Evolutionary conservation across 2,797 vertebrate species (phyloP).

Genomic region (Oryzias sinensis): DNA sequence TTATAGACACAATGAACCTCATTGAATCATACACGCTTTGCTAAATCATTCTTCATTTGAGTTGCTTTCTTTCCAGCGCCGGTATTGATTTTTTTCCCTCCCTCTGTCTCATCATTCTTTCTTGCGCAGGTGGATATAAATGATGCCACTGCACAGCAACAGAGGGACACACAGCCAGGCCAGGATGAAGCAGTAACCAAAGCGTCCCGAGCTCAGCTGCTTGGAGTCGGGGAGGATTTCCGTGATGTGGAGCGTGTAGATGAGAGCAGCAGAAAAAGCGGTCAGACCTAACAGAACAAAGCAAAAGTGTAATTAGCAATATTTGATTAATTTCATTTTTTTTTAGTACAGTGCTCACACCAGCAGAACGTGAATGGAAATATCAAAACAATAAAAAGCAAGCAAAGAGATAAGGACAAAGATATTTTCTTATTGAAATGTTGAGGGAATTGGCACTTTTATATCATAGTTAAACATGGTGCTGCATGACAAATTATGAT

Average conservation of each 20-base stretch:
- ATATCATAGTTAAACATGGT: too few relatives aligned
- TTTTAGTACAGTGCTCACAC: too few relatives aligned
- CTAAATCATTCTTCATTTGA: not conserved
- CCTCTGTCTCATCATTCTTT: conserved; percentile 73
- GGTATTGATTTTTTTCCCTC: not conserved
- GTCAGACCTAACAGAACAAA: conserved; percentile 73
- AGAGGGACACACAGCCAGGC: conserved; percentile 88
- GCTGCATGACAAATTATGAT: too few relatives aligned
- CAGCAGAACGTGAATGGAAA: too few relatives aligned
- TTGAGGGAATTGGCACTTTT: too few relatives aligned
- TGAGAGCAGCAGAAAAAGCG: conserved; percentile 80
- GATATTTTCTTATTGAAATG: too few relatives aligned
- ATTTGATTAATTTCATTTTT: not conserved
- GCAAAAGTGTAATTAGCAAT: not conserved
- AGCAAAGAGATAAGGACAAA: too few relatives aligned
- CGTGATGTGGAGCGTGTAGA: conserved; percentile 82
- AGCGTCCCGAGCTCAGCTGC: conserved; percentile 73
- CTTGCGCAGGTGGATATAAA: conserved; percentile 89
- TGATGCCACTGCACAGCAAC: conserved; percentile 81
- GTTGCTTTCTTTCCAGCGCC: not conserved
- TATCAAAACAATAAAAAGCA: too few relatives aligned
- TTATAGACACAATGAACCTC: too few relatives aligned
- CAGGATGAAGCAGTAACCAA: conserved; percentile 87
- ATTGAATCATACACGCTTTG: not conserved
- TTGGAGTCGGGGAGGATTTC: conserved; percentile 77